A percentile compares a stretch with the other conserved stretches of the same genome.
Conservation (phyloP, 2,797 vertebrate species). For the Otolemur crassicaudatus region DNA sequence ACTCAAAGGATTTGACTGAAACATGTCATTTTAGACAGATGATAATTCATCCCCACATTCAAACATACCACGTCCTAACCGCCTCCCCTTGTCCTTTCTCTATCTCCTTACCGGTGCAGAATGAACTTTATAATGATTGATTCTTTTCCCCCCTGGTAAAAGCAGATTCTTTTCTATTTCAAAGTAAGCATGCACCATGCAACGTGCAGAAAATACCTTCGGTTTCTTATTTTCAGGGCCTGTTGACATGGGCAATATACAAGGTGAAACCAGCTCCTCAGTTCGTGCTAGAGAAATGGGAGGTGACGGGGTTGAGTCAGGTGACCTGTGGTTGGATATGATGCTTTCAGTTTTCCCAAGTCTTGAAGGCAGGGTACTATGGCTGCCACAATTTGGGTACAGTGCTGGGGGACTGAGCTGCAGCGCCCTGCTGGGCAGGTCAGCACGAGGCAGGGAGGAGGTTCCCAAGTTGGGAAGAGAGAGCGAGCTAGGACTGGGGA, state of each 20-base stretch:
- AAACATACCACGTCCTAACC: not conserved
- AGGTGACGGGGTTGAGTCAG: slow-evolving; percentile 88
- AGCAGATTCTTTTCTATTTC: slow-evolving; percentile 36
- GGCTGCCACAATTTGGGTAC: slow-evolving; percentile 52
- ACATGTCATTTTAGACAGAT: not conserved
- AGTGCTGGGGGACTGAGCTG: slow-evolving; percentile 63
- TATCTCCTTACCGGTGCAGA: not conserved
- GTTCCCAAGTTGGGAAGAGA: slow-evolving; percentile 46
- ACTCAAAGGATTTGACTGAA: slow-evolving; percentile 12
- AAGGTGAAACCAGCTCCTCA: slow-evolving; percentile 89
- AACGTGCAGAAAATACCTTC: slow-evolving; percentile 91
- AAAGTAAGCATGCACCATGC: slow-evolving; percentile 85
- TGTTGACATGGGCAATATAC: slow-evolving; percentile 83
- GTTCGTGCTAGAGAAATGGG: slow-evolving; percentile 90
- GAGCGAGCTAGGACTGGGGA: slow-evolving; percentile 45
- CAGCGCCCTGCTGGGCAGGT: slow-evolving; percentile 38
- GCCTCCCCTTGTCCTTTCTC: not conserved
- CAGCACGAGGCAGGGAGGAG: not conserved
- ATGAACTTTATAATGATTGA: not conserved
- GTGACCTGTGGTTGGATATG: slow-evolving; percentile 83
- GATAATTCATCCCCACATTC: not conserved
- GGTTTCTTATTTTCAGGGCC: slow-evolving; percentile 92
- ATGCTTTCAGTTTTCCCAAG: slow-evolving; percentile 67
- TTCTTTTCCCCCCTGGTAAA: not conserved
- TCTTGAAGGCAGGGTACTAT: slow-evolving; percentile 78